A percentile compares a stretch with the other conserved stretches of the same genome.
Evolutionary conservation across 1,140 invertebrate genomes (phyloP).

Genomic region (Bombus waltoni): DNA sequence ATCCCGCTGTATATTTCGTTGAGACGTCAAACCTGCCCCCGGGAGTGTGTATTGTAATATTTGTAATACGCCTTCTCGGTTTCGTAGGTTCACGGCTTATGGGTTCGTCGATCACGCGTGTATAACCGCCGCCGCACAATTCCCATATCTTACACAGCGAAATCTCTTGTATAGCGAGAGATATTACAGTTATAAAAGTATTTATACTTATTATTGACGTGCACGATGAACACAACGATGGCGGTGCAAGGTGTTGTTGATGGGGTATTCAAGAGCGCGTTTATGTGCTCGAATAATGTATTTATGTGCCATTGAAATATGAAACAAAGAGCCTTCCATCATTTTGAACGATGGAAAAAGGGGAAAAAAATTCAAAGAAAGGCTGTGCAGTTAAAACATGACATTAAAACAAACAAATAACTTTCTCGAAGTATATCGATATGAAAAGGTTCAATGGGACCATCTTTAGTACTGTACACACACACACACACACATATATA

Average conservation of each 20-base stretch:
- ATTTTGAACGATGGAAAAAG: not conserved
- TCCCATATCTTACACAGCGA: constrained; percentile 26
- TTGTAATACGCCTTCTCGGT: constrained; percentile 58
- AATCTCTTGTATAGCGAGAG: constrained; percentile 3
- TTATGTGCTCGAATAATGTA: constrained; percentile 31
- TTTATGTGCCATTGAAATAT: constrained; percentile 34
- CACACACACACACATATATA: too few species aligned
- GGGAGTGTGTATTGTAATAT: constrained; percentile 48
- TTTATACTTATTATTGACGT: constrained; percentile 52
- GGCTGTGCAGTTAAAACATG: not conserved
- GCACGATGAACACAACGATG: not conserved
- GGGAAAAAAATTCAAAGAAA: not conserved
- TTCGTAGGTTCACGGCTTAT: constrained; percentile 3
- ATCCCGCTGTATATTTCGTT: constrained; percentile 37
- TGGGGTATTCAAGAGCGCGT: constrained; percentile 28
- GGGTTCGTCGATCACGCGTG: constrained; percentile 27
- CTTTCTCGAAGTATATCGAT: not conserved
- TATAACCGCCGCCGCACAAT: constrained; percentile 3
- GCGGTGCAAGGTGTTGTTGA: constrained; percentile 25
- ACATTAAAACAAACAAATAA: too few species aligned
- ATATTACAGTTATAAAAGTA: constrained; percentile 51
- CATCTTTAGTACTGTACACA: too few species aligned
- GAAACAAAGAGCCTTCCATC: constrained; percentile 29
- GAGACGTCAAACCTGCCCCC: constrained; percentile 16
- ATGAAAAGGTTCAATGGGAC: too few species aligned